Base-by-base conservation (phyloP, 2,888 invertebrate genomes). In the Podotricha telesiphe region DNA sequence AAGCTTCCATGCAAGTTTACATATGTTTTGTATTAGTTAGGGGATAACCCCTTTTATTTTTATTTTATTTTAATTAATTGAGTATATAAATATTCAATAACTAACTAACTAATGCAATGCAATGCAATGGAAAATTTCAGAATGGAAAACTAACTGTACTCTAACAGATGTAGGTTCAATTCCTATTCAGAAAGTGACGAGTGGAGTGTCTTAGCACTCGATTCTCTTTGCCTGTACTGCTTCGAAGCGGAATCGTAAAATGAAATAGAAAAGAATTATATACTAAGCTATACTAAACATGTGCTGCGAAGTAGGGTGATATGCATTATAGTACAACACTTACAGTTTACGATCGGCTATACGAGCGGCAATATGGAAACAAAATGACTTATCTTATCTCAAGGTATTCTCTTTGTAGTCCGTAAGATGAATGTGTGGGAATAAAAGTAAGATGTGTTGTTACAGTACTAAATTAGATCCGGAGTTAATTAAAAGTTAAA, bases 391-490 rank as follows among this genome's bases (percentile, higher is more conserved):
- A 17, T 55, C 28, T 55, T 34, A 17, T 55, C 20, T 19, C 19
- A 10, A 48, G 10, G 11, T 19, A 10, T 5, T 10, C 15, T 28
- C 10, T 53, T 28, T 28, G 22, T 28, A 53, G n/a, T 22, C 51
- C 2, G 8, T 28, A 53, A 28, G 28, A 53, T 1, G 22, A 15
- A 28, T 3, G 53, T 28, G 55, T 55, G 55, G 34, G 11, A 34
- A 17, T 55, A 55, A 55, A 55, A 53, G 28, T 7, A 15, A 53
- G 28, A 53, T 53, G 15, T 28, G 20, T n/a, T 11, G n/a, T 53
- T 15, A 53, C 10, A 53, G n/a, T n/a, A n/a, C n/a, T n/a, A n/a
- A n/a, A n/a, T n/a, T n/a, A n/a, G n/a, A n/a, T n/a, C n/a, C n/a
- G n/a, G n/a, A n/a, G n/a, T n/a, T n/a, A n/a, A n/a, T n/a, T n/a